Base-by-base conservation (phyloP, 2,888 invertebrate species). In the Orchesellides sinensis region DNA sequence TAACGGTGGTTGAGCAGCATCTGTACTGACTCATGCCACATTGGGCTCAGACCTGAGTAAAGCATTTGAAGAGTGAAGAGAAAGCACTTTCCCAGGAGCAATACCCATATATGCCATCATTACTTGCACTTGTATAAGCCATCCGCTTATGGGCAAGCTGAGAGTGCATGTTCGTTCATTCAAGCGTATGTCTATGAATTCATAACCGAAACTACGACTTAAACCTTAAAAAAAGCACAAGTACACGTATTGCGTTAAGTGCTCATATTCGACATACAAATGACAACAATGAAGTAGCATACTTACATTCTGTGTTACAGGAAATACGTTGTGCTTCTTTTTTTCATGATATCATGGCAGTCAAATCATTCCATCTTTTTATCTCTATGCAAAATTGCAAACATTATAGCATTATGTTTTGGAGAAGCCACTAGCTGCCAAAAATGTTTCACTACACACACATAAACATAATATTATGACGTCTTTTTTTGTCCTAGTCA, bases 1-100 rank as follows among this genome's bases (percentile, higher is more conserved):
- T 83, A 47, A 73, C 78, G 74, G 68, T 83, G 68, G 78, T 45
- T 83, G 83, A 74, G 45, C 78, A 83, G 63, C 73, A 73, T 21
- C 70, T 56, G 56, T 21, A 61, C 8, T 21, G 25, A 56, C 3
- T 56, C 6, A 4, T 27, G 14, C 27, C n/a, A n/a, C n/a, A n/a
- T 27, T 27, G 4, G 23, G 14, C 23, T 4, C 49, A 49, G 5
- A 5, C 52, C 4, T 17, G n/a, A 56, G 19, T 12, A 56, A 56
- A n/a, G 25, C 5, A 27, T n/a, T 8, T 25, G 21, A 54, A 25
- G 17, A 19, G 45, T 10, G 14, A 21, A 65, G 65, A 65, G n/a
- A 40, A 21, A 65, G 65, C 19, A 65, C 2, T n/a, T n/a, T 10
- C 4, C 47, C 32, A 32, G 6, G 10, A 10, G 10, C 6, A 10